These are phyloP conservation scores for Temnothorax rugatulus DNA, from an alignment of 2,888 invertebrate genomes.

Conservation along the genomic window DNA sequence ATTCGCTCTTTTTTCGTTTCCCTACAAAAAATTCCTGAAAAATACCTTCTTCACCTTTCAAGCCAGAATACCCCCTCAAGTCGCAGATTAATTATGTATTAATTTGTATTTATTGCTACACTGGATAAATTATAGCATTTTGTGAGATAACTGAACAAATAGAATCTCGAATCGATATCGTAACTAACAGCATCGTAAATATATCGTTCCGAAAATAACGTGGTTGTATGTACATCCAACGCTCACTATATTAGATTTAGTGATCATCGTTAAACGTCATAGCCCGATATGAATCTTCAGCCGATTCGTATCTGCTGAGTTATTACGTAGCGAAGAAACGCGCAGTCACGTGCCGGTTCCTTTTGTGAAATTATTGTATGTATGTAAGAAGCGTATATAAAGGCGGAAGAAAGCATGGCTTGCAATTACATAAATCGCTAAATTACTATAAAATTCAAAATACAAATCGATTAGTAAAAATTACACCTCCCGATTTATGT, in stretches of 20 bases:
- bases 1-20: no score
- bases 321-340: constrained; percentile 14
- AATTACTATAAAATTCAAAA: neutral
- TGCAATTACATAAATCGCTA: constrained; percentile 27
- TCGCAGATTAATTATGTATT: neutral
- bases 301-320: constrained; percentile 18
- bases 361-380: constrained; percentile 5
- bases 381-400: neutral
- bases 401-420: neutral
- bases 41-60: no score
- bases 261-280: constrained; percentile 14
- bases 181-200: constrained; percentile 5
- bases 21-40: no score
- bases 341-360: neutral
- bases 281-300: constrained; percentile 27
- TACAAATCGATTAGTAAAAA: neutral
- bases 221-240: neutral
- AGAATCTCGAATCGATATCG: neutral
- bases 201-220: constrained; percentile 8
- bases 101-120: neutral
- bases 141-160: neutral
- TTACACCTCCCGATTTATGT: neutral
- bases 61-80: no score
- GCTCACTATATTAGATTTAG: constrained; percentile 16
- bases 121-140: neutral